Base-by-base conservation (phyloP, 1,140 invertebrate genomes). In the Orius insidiosus region DNA sequence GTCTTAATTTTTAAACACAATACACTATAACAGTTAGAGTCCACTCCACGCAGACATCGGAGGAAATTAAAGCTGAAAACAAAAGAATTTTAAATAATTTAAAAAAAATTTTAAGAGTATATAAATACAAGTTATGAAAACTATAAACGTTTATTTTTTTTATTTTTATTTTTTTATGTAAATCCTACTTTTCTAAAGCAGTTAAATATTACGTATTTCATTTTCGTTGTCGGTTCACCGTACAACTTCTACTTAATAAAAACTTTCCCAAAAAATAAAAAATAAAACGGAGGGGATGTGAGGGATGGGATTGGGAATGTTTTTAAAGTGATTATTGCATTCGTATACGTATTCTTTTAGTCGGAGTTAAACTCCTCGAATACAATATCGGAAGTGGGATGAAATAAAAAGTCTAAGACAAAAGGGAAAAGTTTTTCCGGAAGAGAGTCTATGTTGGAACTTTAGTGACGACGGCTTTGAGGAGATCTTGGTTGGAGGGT, bases 391-490 rank as follows among this genome's bases (percentile, higher is more conserved):
- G n/a, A 15, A 11, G 35, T 36, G 35, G n/a, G 35, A 36, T n/a
- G 35, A 24, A 24, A 24, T 4, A n/a, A 36, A 36, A 15, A 36
- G 35, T 36, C 35, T 18, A 30, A 43, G 10, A 31, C 2, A 18
- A 43, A 6, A 13, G 9, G 35, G 15, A 30, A 30, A 24, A 43
- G 24, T 11, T 15, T 34, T 3, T n/a, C 15, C 9, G 18, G 18
- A 13, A 43, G 13, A n/a, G 11, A 45, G 31, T 52, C 47, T 55
- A 55, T 47, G 54, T 54, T 44, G 53, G 54, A 11, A 55, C 54
- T 49, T 55, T 55, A 9, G 52, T 53, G 34, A 53, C 54, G 9
- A 53, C 52, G 13, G 56, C 53, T 40, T 57, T 57, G 46, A 57
- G 51, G n/a, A 57, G 46, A 43, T 57, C 56, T 2, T 51, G 47